Evolutionary conservation across 2,797 vertebrate genomes (phyloP).

Genomic region (Nyctibius grandis): DNA sequence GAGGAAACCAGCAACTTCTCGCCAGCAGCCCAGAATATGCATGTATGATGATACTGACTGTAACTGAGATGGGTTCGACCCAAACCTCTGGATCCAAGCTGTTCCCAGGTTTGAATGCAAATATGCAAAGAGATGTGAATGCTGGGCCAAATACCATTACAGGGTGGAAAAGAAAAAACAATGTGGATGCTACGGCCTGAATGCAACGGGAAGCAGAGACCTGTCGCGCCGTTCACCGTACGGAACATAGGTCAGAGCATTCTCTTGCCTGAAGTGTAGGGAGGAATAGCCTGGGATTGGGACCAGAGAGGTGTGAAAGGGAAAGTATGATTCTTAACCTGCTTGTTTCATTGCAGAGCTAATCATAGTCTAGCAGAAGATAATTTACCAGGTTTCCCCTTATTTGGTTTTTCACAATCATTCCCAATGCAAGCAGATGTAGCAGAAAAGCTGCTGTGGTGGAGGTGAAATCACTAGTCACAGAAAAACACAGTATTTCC

Average conservation of each 20-base stretch:
- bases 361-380: background rate
- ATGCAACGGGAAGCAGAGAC: background rate
- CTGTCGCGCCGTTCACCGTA: accelerated
- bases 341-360: background rate
- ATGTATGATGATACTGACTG: background rate
- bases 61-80: background rate
- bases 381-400: background rate
- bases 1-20: background rate
- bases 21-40: background rate
- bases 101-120: background rate
- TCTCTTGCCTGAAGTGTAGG: background rate
- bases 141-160: background rate
- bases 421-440: background rate
- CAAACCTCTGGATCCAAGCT: background rate
- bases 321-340: background rate
- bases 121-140: background rate
- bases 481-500: background rate
- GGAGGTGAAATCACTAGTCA: background rate
- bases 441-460: background rate
- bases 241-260: background rate
- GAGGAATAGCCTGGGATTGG: background rate
- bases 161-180: background rate
- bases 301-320: background rate
- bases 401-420: background rate
- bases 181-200: background rate